Evolutionary conservation across 1,140 invertebrate genomes (phyloP).

Genomic region (Papilio helenus): DNA sequence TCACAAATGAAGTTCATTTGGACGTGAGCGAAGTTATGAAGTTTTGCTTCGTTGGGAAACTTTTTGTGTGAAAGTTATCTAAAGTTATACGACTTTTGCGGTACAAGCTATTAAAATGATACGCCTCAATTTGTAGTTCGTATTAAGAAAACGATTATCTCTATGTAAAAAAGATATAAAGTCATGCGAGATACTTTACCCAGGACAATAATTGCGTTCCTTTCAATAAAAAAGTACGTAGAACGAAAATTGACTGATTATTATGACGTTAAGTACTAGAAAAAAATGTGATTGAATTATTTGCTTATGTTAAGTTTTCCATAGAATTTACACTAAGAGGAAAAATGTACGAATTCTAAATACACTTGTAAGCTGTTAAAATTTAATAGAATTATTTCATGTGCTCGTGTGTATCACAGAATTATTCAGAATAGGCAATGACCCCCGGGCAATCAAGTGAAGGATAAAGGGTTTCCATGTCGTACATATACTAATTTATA

Average conservation of each 20-base stretch:
- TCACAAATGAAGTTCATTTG: constrained; percentile 22
- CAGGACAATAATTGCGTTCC: neutral
- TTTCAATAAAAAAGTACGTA: neutral
- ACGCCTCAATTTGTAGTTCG: constrained; percentile 20
- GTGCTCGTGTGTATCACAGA: neutral
- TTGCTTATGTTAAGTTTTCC: neutral
- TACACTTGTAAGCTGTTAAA: neutral
- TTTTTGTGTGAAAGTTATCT: constrained; percentile 32
- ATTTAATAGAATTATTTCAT: neutral
- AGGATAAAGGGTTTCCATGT: constrained; percentile 3
- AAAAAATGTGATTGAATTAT: no score
- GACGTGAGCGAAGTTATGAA: constrained; percentile 9
- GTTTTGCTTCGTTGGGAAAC: constrained; percentile 13
- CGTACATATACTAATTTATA: neutral
- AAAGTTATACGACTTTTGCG: constrained; percentile 21
- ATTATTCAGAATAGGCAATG: constrained; percentile 15
- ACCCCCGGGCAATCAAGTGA: constrained; percentile 7
- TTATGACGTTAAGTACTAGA: neutral
- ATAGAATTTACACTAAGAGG: neutral
- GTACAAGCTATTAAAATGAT: constrained; percentile 27
- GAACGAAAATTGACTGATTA: neutral
- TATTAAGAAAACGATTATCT: constrained; percentile 24
- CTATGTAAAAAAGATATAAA: constrained; percentile 1
- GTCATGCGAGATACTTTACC: neutral
- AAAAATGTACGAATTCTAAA: neutral